Evolutionary conservation across 2,797 vertebrate species (phyloP).

Genomic region (Acanthornis magna): DNA sequence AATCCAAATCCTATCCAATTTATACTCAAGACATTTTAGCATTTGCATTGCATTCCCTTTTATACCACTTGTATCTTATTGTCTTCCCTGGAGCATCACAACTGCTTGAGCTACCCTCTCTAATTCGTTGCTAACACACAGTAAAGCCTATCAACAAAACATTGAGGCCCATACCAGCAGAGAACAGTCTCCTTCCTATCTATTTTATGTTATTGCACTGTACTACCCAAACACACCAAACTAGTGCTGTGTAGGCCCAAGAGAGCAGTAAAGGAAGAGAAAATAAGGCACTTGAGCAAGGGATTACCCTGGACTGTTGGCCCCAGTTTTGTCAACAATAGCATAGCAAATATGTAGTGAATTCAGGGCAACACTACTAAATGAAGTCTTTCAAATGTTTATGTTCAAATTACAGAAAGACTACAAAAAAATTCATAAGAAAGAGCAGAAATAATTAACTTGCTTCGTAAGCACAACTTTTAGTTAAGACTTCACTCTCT

Average conservation of each 20-base stretch:
- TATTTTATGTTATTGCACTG: neutral
- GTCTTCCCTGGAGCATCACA: neutral
- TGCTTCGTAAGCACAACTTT: neutral
- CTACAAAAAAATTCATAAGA: neutral
- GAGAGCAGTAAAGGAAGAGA: neutral
- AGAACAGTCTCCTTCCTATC: neutral
- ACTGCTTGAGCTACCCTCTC: neutral
- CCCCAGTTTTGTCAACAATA: neutral
- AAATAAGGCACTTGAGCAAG: neutral
- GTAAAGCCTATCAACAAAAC: neutral
- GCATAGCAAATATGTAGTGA: neutral
- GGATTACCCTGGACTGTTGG: neutral
- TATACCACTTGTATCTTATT: neutral
- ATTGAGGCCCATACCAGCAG: neutral
- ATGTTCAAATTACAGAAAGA: neutral
- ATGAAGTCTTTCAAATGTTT: neutral
- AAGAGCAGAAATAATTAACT: neutral
- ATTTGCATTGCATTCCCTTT: neutral
- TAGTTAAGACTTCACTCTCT: neutral
- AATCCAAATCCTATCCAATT: neutral
- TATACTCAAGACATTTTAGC: neutral
- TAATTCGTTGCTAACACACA: neutral
- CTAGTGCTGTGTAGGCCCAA: neutral
- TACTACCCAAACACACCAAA: neutral
- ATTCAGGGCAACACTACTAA: neutral